Base-by-base conservation (phyloP, 2,888 invertebrate species). In the Ptycholaimellus sp. region DNA sequence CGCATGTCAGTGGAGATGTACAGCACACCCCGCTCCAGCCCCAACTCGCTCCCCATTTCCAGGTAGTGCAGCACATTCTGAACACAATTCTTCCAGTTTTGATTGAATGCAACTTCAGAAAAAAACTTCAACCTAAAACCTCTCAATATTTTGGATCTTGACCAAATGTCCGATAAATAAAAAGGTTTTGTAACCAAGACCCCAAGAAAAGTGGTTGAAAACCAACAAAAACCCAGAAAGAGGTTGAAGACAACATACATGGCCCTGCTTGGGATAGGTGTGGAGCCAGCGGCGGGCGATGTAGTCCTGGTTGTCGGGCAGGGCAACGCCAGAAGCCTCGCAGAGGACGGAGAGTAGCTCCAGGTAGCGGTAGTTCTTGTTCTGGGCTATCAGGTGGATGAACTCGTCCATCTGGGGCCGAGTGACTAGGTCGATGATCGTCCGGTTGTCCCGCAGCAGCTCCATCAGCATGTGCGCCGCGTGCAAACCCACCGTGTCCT, bases 11-110 rank as follows among this genome's bases (percentile, higher is more conserved):
- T 49, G 2, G 56, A 59, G 6, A 59, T 56, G 40, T 33, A 33
- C n/a, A 33, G 20, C 14, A 17, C 33, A 7, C 21, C 33, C 6
- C 16, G 19, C 6, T 33, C 33, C 17, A 9, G 13, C 5, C 33
- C 33, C 6, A 33, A 17, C 6, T n/a, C 9, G 5, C 18, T 13
- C 6, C 33, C 33, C 33, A 33, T 18, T 6, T 16, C 19, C 21
- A 33, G 13, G 9, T 18, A 52, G 42, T 52, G 57, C 14, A 59
- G 57, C 44, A 56, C 56, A 40, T 54, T 55, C 57, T 59, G 46
- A 22, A 47, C 41, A 7, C 9, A n/a, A n/a, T n/a, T 25, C 39
- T 16, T 23, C 25, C 6, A 23, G 25, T 23, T 23, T 23, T 23
- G 7, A 13, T n/a, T n/a, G n/a, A n/a, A n/a, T n/a, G n/a, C n/a